Evolutionary conservation across 2,797 vertebrate species (phyloP).

Genomic region (Octomys mimax): DNA sequence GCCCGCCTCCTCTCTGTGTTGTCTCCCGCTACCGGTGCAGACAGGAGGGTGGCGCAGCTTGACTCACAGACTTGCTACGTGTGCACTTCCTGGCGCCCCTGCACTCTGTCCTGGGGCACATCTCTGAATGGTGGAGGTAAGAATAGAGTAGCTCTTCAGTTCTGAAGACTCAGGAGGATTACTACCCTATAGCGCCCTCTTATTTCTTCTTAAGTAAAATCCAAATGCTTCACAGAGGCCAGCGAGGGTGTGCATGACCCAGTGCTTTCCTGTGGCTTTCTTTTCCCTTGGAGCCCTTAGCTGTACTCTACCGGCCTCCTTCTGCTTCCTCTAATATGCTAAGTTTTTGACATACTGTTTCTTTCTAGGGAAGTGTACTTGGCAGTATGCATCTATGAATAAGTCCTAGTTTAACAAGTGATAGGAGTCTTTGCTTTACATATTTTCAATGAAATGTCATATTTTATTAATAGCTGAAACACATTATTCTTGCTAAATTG

Average conservation of each 20-base stretch:
- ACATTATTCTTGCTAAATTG: not conserved
- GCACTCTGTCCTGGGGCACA: not conserved
- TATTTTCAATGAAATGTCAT: not conserved
- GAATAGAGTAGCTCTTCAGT: not conserved
- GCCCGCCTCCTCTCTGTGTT: conserved; percentile 18
- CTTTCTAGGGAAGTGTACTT: not conserved
- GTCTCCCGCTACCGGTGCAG: conserved; percentile 42
- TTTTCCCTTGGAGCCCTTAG: not conserved
- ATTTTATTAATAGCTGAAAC: conserved; percentile 44
- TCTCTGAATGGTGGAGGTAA: not conserved
- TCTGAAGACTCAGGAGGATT: conserved; percentile 10
- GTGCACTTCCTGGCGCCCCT: not conserved
- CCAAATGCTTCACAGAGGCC: not conserved
- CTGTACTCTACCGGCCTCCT: not conserved
- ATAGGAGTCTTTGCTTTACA: conserved; percentile 14
- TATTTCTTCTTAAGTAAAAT: not conserved
- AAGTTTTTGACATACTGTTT: not conserved
- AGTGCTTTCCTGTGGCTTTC: not conserved
- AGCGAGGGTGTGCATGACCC: not conserved
- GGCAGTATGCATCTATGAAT: not conserved
- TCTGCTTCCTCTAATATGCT: not conserved
- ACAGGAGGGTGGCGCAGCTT: not conserved
- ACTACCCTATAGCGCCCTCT: conserved; percentile 8
- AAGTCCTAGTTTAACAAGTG: conserved; percentile 1
- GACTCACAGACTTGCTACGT: not conserved